These are phyloP conservation scores for Nannobrachium achirus DNA, from an alignment of 2,113 vertebrate species.

Conservation along the genomic window DNA sequence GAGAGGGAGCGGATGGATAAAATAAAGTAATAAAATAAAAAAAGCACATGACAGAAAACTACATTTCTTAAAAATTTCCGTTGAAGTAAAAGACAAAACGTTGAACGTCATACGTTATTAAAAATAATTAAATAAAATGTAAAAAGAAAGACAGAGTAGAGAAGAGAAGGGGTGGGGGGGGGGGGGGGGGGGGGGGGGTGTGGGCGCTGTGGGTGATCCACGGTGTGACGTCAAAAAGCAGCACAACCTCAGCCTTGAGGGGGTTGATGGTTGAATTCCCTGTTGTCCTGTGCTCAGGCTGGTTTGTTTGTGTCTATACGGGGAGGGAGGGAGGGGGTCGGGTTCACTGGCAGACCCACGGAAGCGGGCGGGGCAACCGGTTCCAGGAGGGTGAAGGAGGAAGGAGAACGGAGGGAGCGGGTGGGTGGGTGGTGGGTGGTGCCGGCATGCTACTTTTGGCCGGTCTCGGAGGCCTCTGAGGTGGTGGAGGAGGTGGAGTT, in stretches of 20 bases:
- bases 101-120: slow-evolving; percentile 50
- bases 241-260: slow-evolving; percentile 29
- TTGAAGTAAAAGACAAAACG: slow-evolving; percentile 66
- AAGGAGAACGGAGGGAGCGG: slow-evolving; percentile 18
- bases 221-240: not conserved
- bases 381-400: slow-evolving; percentile 16
- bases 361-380: not conserved
- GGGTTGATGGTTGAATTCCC: slow-evolving; percentile 17
- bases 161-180: not conserved
- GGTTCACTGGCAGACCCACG: no score
- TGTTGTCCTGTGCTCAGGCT: slow-evolving; percentile 52
- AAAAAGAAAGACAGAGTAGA: not conserved
- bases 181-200: no score
- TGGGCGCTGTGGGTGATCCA: no score
- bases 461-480: slow-evolving; percentile 58
- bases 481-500: slow-evolving; percentile 49
- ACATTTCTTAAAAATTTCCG: slow-evolving; percentile 51
- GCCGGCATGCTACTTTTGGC: slow-evolving; percentile 62
- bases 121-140: slow-evolving; percentile 21
- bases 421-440: slow-evolving; percentile 1
- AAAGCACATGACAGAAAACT: slow-evolving; percentile 6
- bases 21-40: slow-evolving; percentile 25
- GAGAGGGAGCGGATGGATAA: slow-evolving; percentile 21
- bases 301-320: slow-evolving; percentile 58
- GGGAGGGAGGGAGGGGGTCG: not conserved